Conservation (phyloP, 2,113 vertebrate species). For the Pituophis catenifer region DNA sequence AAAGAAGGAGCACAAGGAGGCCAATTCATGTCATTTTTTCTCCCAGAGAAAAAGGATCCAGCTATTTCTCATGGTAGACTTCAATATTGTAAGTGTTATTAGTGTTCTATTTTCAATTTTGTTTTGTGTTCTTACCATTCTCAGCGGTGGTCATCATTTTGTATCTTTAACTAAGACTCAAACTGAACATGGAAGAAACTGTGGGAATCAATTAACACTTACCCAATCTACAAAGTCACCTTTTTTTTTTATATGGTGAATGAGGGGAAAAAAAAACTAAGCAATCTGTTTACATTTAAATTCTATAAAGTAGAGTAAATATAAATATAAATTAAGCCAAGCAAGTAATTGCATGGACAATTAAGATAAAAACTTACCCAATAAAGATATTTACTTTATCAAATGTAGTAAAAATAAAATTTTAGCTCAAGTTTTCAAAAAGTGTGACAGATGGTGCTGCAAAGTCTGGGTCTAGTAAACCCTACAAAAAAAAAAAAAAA, state of each 20-base stretch:
- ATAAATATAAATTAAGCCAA: background rate
- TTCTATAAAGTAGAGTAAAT: background rate
- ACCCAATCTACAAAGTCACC: background rate
- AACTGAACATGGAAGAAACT: background rate
- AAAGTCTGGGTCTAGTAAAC: background rate
- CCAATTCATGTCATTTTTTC: background rate
- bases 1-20: background rate
- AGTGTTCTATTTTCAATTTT: background rate
- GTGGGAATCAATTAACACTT: background rate
- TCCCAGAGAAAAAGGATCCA: background rate
- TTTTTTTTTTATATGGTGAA: background rate
- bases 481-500: background rate
- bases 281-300: background rate
- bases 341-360: background rate
- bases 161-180: background rate
- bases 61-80: background rate
- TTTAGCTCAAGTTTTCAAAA: background rate
- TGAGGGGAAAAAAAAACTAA: background rate
- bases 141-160: background rate
- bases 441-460: background rate
- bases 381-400: background rate
- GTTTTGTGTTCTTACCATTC: background rate
- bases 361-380: background rate
- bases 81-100: background rate
- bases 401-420: background rate